phyloP scores from a whole-genome alignment of 2,797 vertebrate species.

The Zonotrichia albicollis region DNA sequence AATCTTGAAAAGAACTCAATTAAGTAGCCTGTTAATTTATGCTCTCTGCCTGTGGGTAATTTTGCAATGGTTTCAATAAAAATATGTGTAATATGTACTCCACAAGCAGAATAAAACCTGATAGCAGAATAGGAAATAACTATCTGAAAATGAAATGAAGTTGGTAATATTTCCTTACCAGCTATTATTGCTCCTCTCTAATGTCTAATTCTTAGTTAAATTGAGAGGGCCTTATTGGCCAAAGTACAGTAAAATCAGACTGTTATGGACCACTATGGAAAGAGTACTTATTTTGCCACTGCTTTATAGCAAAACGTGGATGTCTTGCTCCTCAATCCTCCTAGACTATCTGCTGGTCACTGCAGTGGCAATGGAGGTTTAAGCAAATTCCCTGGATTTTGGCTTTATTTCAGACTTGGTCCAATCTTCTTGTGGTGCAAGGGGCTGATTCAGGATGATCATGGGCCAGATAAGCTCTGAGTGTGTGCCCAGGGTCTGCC shows the following conservation, averaged over 20 bases:
- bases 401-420: not conserved
- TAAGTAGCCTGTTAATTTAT: constrained; percentile 46
- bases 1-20: constrained; percentile 21
- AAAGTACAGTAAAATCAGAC: not conserved
- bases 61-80: constrained; percentile 28
- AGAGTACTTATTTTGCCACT: not conserved
- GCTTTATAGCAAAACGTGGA: not conserved
- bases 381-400: not conserved
- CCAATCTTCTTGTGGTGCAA: not conserved
- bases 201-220: not conserved
- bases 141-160: not conserved
- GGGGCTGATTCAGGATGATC: rapidly evolving
- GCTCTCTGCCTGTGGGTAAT: not conserved
- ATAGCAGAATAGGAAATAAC: not conserved
- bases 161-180: not conserved
- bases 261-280: not conserved
- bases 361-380: not conserved
- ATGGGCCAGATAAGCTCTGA: not conserved
- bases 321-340: not conserved
- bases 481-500: not conserved
- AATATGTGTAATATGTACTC: not conserved
- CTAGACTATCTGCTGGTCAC: not conserved
- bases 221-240: not conserved
- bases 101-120: not conserved
- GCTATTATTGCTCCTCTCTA: not conserved